Conservation (phyloP, 2,113 vertebrate genomes). For the Kobus ellipsiprymnus region DNA sequence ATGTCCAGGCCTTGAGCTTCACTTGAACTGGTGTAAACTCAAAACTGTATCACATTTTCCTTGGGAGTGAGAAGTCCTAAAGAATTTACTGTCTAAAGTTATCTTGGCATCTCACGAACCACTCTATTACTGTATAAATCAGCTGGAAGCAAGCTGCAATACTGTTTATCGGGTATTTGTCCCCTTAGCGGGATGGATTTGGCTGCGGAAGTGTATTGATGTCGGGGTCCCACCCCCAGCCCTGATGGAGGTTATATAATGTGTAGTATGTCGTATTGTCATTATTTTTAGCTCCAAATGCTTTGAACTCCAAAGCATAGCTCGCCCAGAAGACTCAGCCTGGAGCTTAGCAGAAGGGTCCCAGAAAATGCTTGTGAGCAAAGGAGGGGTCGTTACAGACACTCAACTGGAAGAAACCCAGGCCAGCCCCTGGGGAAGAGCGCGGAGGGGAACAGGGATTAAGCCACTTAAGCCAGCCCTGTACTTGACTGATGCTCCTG, state of each 20-base stretch:
- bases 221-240: background rate
- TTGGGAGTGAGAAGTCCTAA: background rate
- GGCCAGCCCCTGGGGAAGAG: background rate
- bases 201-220: background rate
- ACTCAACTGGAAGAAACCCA: background rate
- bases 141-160: background rate
- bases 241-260: too few species aligned
- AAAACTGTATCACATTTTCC: background rate
- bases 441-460: background rate
- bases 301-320: background rate
- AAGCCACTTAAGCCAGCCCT: background rate
- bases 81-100: background rate
- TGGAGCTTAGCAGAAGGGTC: background rate
- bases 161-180: background rate
- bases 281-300: background rate
- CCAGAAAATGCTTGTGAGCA: background rate
- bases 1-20: background rate
- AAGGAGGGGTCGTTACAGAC: background rate
- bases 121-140: background rate
- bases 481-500: background rate
- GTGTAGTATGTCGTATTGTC: background rate
- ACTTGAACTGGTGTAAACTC: rapidly evolving
- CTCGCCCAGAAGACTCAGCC: background rate
- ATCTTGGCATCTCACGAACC: background rate
- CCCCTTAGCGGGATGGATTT: too few species aligned